Evolutionary conservation across 2,888 invertebrate species (phyloP), one percentile per base, ranked within the genome.

Genomic region (Mylabris sibirica): DNA sequence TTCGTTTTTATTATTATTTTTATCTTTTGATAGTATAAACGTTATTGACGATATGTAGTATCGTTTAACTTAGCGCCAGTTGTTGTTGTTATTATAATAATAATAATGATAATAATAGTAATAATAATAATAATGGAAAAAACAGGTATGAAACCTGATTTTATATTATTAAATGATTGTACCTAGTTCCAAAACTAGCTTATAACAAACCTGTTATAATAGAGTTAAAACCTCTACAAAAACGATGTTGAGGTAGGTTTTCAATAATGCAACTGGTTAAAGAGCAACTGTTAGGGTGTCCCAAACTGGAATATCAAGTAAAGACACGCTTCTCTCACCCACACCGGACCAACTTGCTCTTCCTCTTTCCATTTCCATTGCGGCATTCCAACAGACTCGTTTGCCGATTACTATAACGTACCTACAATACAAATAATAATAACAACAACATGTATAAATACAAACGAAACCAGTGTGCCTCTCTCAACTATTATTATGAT

Each of bases 161-260:
- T 78, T 75, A 49, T 49, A 76, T 75, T 78, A 79, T 78, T 78
- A 76, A 80, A 79, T 77, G 78, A 77, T 79, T 76, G 78, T 77
- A 80, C 77, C 79, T 79, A 79, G 78, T 74, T 77, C 80, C 78
- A 77, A 80, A 80, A 79, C 78, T 80, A 81, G 80, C 77, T 75
- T 72, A 70, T 49, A 74, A 70, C 74, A 79, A 80, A 81, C 80
- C 80, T 76, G 80, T 80, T 81, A 79, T 79, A 77, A 80, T 78
- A 79, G 79, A 78, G 75, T 44, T 75, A 76, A 70, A 49, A 78
- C 76, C 79, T 79, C 77, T 77, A 79, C 76, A 80, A 78, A 80
- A 80, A 80, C 76, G 72, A 71, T 74, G 79, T 81, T 81, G 79
- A 80, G 81, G 81, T 81, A 81, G 81, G 81, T 79, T 80, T 77